phyloP scores from a whole-genome alignment of 1,140 invertebrate species.

The Eciton burchellii region DNA sequence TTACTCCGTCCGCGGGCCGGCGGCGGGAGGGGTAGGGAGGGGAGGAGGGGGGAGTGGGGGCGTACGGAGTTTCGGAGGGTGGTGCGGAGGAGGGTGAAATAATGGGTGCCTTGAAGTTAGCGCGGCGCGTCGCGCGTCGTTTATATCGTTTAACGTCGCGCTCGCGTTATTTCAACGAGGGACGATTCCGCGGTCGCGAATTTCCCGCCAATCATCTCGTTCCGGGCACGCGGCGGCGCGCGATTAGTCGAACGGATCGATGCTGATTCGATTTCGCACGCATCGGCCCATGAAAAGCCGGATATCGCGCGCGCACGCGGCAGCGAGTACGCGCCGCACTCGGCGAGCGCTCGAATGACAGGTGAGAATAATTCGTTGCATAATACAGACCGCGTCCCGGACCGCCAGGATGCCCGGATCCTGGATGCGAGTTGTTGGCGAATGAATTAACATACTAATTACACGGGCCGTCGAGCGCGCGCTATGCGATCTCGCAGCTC shows the following conservation, averaged over 20 bases:
- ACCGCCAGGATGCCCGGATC: conserved; percentile 29
- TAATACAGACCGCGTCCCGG: conserved; percentile 43
- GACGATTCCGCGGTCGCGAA: conserved; percentile 1
- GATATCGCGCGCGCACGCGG: conserved; percentile 8
- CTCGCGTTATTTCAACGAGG: neutral
- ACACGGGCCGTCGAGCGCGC: conserved; percentile 40
- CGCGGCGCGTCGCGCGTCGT: neutral
- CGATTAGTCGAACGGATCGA: conserved; percentile 39
- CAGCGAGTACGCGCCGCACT: conserved; percentile 11
- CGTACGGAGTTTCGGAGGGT: too few species aligned
- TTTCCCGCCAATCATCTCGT: conserved; percentile 3
- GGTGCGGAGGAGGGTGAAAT: neutral
- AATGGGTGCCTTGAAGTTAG: conserved; percentile 16
- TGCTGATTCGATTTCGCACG: conserved; percentile 30
- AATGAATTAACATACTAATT: conserved; percentile 62
- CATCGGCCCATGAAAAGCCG: neutral
- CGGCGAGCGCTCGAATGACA: conserved; percentile 43
- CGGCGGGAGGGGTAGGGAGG: too few species aligned
- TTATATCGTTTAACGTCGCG: conserved; percentile 17
- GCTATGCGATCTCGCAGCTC: conserved; percentile 45
- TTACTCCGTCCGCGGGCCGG: conserved; percentile 23
- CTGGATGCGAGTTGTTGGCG: conserved; percentile 48
- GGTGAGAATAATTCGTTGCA: conserved; percentile 54
- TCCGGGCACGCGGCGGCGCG: neutral
- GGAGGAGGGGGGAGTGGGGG: too few species aligned